Conservation (phyloP, 1,140 invertebrate species). For the Gonatopus flavifemur region DNA sequence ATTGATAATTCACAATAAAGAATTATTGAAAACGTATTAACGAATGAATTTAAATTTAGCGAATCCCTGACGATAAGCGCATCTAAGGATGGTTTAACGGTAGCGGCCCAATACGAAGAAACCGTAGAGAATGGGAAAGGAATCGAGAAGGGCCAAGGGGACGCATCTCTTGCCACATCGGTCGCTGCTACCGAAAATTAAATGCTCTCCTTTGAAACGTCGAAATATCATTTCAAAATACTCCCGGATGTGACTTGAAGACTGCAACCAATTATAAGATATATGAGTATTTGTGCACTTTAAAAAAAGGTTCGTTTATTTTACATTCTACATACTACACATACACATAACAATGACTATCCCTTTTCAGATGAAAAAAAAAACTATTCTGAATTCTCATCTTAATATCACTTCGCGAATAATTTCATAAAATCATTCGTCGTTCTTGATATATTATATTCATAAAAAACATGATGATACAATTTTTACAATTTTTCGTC, state of each 20-base stretch:
- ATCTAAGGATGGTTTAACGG: constrained; percentile 34
- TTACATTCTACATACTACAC: not conserved
- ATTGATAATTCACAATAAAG: too few relatives aligned
- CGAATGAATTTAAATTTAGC: constrained; percentile 24
- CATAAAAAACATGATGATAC: too few relatives aligned
- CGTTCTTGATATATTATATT: too few relatives aligned
- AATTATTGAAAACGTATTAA: not conserved
- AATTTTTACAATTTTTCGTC: too few relatives aligned
- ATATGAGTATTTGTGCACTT: constrained; percentile 29
- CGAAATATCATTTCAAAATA: constrained; percentile 27
- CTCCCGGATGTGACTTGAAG: constrained; percentile 49
- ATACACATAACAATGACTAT: too few relatives aligned
- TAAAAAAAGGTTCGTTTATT: constrained; percentile 20
- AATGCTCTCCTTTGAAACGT: constrained; percentile 1
- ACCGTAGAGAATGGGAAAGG: constrained; percentile 36
- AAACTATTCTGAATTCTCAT: too few relatives aligned
- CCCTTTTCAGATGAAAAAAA: too few relatives aligned
- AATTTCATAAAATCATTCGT: too few relatives aligned
- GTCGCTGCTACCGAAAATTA: constrained; percentile 33
- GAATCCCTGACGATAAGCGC: constrained; percentile 35
- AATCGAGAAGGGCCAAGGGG: constrained; percentile 43
- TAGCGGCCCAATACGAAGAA: constrained; percentile 43
- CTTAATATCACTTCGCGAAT: too few relatives aligned
- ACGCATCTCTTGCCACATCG: constrained; percentile 30
- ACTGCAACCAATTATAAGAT: constrained; percentile 47